A percentile compares a stretch with the other conserved stretches of the same genome.
phyloP scores from a whole-genome alignment of 2,888 invertebrate species.

The Orthosia gothica region DNA sequence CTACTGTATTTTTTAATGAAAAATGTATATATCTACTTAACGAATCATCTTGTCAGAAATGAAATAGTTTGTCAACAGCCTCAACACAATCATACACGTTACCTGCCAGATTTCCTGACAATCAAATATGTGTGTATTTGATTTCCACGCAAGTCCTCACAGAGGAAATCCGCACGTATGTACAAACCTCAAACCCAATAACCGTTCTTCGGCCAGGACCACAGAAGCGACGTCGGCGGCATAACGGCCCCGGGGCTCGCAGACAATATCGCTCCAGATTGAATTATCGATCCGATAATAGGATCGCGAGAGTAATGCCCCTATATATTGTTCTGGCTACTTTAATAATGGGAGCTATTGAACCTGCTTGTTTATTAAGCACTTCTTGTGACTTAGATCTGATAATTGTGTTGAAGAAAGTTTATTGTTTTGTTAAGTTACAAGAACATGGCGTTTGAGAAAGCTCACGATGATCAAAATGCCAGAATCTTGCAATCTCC shows the following conservation, averaged over 20 bases:
- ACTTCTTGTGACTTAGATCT: constrained; percentile 60
- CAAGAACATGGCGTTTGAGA: not conserved
- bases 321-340: constrained; percentile 82
- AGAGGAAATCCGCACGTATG: constrained; percentile 33
- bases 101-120: not conserved
- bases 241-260: constrained; percentile 76
- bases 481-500: not conserved
- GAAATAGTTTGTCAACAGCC: not conserved
- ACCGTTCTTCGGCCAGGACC: constrained; percentile 53
- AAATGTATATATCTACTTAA: too few relatives aligned
- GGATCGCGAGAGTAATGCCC: constrained; percentile 84
- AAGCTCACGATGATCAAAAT: too few relatives aligned
- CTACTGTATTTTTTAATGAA: too few relatives aligned
- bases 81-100: not conserved
- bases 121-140: not conserved
- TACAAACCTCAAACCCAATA: constrained; percentile 37
- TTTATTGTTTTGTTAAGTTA: constrained; percentile 25
- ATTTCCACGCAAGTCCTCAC: constrained; percentile 28
- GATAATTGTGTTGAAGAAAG: constrained; percentile 41
- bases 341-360: constrained; percentile 79
- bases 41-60: too few relatives aligned
- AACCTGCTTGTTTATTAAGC: constrained; percentile 73
- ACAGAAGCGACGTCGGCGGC: constrained; percentile 74
- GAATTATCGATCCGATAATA: constrained; percentile 89
- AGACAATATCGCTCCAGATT: constrained; percentile 85